Evolutionary conservation across 2,113 vertebrate genomes (phyloP).

Genomic region (Bolborhynchus lineola): DNA sequence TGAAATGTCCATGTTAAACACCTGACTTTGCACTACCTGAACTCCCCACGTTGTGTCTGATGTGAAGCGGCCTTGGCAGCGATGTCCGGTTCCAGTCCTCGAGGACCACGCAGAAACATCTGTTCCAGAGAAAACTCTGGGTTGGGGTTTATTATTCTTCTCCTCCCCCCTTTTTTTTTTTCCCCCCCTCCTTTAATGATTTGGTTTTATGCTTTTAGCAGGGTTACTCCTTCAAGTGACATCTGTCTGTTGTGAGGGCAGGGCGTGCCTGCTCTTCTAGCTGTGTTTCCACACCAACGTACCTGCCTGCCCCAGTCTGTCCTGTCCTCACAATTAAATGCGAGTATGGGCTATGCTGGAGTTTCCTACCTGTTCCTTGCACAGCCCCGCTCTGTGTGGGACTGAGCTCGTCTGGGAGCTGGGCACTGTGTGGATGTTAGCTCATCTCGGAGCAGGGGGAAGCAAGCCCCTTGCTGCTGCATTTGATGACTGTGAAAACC

Average conservation of each 20-base stretch:
- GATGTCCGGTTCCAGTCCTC: neutral
- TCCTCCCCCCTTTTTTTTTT: no score
- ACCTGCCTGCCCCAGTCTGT: constrained; percentile 24
- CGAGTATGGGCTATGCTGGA: constrained; percentile 14
- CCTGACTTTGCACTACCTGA: neutral
- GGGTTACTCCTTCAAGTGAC: neutral
- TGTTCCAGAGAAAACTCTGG: constrained; percentile 17
- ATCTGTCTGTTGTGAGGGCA: neutral
- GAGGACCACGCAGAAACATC: neutral
- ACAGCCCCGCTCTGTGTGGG: neutral
- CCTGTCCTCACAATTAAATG: constrained; percentile 50
- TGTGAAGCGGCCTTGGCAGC: neutral
- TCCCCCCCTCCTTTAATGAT: neutral
- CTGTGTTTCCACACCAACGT: constrained; percentile 41
- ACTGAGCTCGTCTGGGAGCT: neutral
- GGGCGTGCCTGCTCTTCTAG: constrained; percentile 19
- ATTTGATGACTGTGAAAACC: neutral
- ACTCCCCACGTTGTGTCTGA: neutral
- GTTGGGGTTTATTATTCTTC: neutral
- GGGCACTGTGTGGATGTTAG: neutral
- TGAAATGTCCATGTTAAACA: neutral
- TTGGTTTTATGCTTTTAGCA: constrained; percentile 28
- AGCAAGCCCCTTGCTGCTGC: neutral
- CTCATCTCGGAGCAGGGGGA: neutral
- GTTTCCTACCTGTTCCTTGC: constrained; percentile 25